Percentiles rank a stretch among this genome's conserved stretches.
Conservation (phyloP, 2,888 invertebrate genomes). For the Lasioglossum oenotherae region DNA sequence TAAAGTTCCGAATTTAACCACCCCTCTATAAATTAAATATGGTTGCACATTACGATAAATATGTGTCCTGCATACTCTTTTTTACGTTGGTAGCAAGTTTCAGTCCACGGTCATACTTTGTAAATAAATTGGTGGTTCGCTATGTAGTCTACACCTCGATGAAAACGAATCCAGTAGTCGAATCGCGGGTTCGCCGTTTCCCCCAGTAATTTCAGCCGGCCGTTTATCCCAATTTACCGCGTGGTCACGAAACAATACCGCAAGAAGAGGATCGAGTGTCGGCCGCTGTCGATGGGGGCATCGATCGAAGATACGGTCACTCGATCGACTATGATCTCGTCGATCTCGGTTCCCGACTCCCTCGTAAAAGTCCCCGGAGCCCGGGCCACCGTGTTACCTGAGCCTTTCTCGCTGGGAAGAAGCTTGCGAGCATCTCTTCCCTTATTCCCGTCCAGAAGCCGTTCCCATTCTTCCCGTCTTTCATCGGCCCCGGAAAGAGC, state of each 20-base stretch:
- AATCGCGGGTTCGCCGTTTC: neutral
- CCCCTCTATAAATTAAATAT: no score
- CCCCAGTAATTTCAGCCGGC: constrained; percentile 24
- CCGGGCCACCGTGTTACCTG: constrained; percentile 46
- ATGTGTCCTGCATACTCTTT: no score
- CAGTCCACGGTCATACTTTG: neutral
- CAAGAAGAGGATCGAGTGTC: constrained; percentile 40
- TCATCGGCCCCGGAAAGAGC: constrained; percentile 24
- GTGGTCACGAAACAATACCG: constrained; percentile 51
- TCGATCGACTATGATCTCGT: constrained; percentile 57
- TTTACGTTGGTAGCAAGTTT: no score
- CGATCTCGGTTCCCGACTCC: constrained; percentile 43
- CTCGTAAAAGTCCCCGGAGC: constrained; percentile 43
- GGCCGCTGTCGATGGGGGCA: constrained; percentile 34
- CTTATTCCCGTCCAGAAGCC: neutral
- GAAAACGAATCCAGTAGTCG: neutral
- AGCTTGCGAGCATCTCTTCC: constrained; percentile 20
- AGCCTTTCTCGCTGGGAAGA: constrained; percentile 46
- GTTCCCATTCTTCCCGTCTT: constrained; percentile 39
- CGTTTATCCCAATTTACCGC: constrained; percentile 55
- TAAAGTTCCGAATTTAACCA: no score
- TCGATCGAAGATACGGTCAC: constrained; percentile 47
- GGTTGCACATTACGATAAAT: no score
- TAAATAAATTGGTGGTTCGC: neutral
- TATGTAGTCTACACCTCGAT: neutral